Evolutionary conservation across 2,797 vertebrate genomes (phyloP).

Genomic region (Alectoris magna): DNA sequence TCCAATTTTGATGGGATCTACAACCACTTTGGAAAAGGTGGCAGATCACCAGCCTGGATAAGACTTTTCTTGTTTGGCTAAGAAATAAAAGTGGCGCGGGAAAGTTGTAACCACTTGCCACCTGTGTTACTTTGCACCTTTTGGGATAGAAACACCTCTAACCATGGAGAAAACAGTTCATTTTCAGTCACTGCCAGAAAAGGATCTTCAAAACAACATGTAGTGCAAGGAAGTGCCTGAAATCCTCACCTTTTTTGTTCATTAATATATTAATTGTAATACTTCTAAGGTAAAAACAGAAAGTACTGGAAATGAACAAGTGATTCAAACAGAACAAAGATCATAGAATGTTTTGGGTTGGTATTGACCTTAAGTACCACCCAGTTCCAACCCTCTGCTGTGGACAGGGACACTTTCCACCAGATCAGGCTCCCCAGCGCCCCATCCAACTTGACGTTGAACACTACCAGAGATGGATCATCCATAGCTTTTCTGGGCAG

Average conservation of each 20-base stretch:
- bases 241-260: background rate
- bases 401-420: background rate
- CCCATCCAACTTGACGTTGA: background rate
- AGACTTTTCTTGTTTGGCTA: background rate
- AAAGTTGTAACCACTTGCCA: background rate
- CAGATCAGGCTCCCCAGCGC: background rate
- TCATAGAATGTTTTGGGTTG: background rate
- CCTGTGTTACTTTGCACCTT: background rate
- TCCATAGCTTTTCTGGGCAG: background rate
- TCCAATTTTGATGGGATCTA: background rate
- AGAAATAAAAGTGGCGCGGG: background rate
- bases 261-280: background rate
- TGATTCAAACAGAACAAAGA: background rate
- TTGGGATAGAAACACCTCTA: background rate
- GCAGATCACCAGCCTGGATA: background rate
- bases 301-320: background rate
- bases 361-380: background rate
- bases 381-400: background rate
- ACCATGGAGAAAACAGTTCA: background rate
- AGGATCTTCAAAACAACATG: background rate
- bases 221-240: background rate
- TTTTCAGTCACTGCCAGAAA: background rate
- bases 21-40: background rate
- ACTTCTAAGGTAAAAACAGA: background rate
- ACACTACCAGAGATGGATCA: background rate